Evolutionary conservation across 2,113 vertebrate genomes (phyloP).

Genomic region (Vicugna pacos): DNA sequence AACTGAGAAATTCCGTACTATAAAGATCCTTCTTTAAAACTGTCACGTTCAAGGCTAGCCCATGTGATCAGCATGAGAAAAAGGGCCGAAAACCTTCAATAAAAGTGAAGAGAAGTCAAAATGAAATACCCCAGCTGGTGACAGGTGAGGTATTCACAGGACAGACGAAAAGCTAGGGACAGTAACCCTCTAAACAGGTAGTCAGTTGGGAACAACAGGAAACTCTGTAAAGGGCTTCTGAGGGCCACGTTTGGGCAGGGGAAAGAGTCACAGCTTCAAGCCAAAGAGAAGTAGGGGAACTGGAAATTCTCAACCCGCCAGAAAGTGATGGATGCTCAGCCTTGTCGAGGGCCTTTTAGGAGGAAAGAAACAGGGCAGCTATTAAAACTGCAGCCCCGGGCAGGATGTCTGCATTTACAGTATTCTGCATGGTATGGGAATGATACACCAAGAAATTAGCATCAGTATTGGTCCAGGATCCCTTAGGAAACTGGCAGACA

Average conservation of each 20-base stretch:
- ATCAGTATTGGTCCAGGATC: background rate
- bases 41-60: slow-evolving; percentile 32
- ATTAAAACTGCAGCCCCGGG: background rate
- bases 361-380: background rate
- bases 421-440: background rate
- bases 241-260: background rate
- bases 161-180: background rate
- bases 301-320: background rate
- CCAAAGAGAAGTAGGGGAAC: background rate
- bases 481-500: background rate
- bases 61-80: background rate
- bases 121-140: background rate
- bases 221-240: background rate
- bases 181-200: background rate
- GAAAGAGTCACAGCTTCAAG: background rate
- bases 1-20: slow-evolving; percentile 65
- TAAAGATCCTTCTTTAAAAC: slow-evolving; percentile 65
- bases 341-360: background rate
- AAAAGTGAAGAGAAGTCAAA: slow-evolving; percentile 16
- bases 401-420: background rate
- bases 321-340: background rate
- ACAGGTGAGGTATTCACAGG: background rate
- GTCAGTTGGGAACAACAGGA: background rate
- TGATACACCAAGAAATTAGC: background rate
- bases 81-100: slow-evolving; percentile 13